Conservation (phyloP, 2,888 invertebrate species). For the Megaustenia siamemsis region DNA sequence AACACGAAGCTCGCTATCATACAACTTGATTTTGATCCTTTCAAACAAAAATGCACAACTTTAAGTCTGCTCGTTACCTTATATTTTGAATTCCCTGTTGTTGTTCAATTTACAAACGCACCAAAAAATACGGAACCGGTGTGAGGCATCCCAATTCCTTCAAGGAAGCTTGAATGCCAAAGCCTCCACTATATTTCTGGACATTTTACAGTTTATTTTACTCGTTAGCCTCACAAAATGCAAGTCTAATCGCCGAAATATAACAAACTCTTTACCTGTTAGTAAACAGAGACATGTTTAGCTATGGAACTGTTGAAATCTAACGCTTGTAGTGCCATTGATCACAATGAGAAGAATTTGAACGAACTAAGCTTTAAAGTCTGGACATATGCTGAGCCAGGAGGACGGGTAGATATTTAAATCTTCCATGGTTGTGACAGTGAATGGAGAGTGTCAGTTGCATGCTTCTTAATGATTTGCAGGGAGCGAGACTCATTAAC, state of each 20-base stretch:
- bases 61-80: not conserved
- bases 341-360: constrained; percentile 14
- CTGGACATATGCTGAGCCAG: constrained; percentile 27
- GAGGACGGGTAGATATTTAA: not conserved
- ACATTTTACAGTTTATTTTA: too few relatives aligned
- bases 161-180: not conserved
- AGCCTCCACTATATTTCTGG: too few relatives aligned
- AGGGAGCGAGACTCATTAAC: too few relatives aligned
- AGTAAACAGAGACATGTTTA: not conserved
- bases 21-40: too few relatives aligned
- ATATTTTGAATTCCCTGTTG: not conserved
- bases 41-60: not conserved
- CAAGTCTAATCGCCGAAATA: too few relatives aligned
- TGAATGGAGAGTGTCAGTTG: too few relatives aligned
- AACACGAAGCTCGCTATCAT: too few relatives aligned
- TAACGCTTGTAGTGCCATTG: constrained; percentile 25
- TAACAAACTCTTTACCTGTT: not conserved
- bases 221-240: too few relatives aligned
- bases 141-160: not conserved
- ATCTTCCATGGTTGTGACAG: not conserved
- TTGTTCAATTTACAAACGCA: not conserved
- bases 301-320: constrained; percentile 38
- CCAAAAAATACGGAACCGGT: not conserved
- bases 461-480: too few relatives aligned
- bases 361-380: not conserved